phyloP scores from a whole-genome alignment of 92 coral and sea anemone species.

The Anthopleura xanthogrammica region DNA sequence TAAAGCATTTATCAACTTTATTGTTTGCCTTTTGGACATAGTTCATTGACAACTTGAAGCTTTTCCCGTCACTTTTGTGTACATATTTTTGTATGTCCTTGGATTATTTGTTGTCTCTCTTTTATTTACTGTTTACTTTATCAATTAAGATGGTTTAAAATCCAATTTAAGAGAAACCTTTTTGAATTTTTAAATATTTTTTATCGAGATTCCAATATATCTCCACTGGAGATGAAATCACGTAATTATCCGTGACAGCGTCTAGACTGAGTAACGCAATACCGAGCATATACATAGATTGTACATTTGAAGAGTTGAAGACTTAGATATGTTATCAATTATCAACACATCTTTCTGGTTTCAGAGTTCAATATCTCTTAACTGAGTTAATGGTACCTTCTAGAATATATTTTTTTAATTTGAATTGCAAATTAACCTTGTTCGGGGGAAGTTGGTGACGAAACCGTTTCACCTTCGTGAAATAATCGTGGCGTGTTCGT shows the following conservation, averaged over 20 bases:
- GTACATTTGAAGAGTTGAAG: too few relatives aligned
- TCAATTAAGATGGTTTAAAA: background rate
- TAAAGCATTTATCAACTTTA: background rate
- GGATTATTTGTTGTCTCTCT: background rate
- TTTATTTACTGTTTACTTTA: background rate
- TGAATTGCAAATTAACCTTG: too few relatives aligned
- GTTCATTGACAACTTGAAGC: background rate
- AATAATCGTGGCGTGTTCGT: too few relatives aligned
- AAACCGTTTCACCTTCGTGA: too few relatives aligned
- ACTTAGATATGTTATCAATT: too few relatives aligned
- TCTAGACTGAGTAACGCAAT: background rate
- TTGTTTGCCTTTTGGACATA: background rate
- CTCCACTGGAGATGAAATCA: constrained; percentile 1
- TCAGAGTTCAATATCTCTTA: too few relatives aligned
- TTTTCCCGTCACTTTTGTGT: background rate
- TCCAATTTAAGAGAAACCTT: background rate
- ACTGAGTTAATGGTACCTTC: too few relatives aligned
- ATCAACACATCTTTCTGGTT: too few relatives aligned
- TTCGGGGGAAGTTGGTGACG: too few relatives aligned
- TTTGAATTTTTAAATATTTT: background rate
- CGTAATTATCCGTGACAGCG: background rate
- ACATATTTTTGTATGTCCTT: background rate
- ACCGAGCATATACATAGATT: background rate
- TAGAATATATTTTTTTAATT: too few relatives aligned
- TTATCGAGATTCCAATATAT: background rate